A percentile compares a stretch with the other conserved stretches of the same genome.
These are phyloP conservation scores for Pteruthius melanotis DNA, from an alignment of 2,113 vertebrate species.

Conservation along the genomic window DNA sequence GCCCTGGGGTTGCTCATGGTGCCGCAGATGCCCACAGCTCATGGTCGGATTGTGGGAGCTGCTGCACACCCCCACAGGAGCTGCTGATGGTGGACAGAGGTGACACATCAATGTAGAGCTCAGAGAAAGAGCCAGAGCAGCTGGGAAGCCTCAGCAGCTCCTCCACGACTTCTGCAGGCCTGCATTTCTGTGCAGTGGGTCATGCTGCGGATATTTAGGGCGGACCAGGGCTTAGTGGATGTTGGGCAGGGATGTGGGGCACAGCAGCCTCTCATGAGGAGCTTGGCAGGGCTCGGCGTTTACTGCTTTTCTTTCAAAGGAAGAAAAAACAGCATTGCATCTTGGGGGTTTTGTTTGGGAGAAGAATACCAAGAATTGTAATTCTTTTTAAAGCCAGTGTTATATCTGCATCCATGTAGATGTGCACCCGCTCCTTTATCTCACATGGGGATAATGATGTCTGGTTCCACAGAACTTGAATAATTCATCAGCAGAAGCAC, in stretches of 20 bases:
- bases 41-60: accelerated
- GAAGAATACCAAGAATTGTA: not conserved
- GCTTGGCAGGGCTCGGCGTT: not conserved
- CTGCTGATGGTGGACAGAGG: not conserved
- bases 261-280: not conserved
- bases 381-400: not conserved
- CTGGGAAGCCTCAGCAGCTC: not conserved
- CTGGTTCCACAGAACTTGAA: conserved; percentile 14
- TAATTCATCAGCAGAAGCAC: conserved; percentile 10
- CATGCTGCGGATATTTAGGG: accelerated
- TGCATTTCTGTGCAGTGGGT: not conserved
- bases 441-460: not conserved
- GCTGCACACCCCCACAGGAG: not conserved
- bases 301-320: not conserved
- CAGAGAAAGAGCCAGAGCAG: not conserved
- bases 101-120: accelerated
- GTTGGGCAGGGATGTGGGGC: accelerated
- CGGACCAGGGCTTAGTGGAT: not conserved
- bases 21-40: not conserved
- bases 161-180: not conserved
- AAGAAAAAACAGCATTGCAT: not conserved
- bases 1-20: accelerated
- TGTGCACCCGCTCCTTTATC: not conserved
- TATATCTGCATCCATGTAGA: not conserved
- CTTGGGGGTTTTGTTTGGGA: not conserved